Conservation (phyloP, 92 coral and sea anemone species). For the Pocillopora grandis region DNA sequence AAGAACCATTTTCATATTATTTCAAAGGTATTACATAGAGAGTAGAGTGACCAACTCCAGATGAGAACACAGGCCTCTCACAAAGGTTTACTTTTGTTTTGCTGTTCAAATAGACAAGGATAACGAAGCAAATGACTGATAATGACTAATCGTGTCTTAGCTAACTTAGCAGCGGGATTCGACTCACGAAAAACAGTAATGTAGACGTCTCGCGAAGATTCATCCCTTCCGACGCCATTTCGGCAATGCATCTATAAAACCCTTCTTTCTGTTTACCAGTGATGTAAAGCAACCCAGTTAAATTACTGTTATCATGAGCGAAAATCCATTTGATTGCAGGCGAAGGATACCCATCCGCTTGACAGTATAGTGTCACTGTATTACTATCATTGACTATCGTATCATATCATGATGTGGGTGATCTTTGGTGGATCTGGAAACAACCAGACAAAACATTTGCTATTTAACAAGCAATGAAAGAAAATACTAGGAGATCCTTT, state of each 20-base stretch:
- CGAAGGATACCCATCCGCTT: neutral
- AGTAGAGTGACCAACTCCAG: no score
- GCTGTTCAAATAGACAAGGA: no score
- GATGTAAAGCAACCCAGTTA: neutral
- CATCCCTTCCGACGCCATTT: neutral
- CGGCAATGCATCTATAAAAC: neutral
- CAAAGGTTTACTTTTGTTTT: no score
- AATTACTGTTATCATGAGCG: neutral
- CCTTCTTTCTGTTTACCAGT: conserved; percentile 1
- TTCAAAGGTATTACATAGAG: no score
- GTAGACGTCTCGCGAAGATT: neutral
- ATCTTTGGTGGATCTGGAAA: neutral
- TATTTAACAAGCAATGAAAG: no score
- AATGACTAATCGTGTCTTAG: no score
- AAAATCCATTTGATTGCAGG: neutral
- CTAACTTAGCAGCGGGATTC: neutral
- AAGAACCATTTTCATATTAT: no score
- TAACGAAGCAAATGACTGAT: no score
- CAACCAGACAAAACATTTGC: no score
- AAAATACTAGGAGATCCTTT: no score
- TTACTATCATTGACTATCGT: neutral
- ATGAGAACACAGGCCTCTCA: no score
- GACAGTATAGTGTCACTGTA: neutral
- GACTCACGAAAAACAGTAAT: neutral
- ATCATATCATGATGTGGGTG: neutral